These are phyloP conservation scores for Emydura subglobosa DNA, from an alignment of 2,113 vertebrate genomes.

Conservation along the genomic window DNA sequence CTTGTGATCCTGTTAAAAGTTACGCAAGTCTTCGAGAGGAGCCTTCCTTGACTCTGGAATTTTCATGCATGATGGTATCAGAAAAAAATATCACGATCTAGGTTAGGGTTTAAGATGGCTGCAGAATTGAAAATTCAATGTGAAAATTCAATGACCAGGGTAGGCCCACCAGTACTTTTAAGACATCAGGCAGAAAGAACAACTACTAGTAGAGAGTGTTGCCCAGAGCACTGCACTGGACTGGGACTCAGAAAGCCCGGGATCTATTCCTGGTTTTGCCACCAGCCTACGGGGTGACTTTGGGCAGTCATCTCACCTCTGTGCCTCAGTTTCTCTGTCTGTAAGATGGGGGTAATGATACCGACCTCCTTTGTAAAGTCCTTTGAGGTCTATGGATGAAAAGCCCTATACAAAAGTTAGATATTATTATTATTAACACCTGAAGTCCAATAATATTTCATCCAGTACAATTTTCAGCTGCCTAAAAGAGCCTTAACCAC, in stretches of 20 bases:
- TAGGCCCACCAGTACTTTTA: neutral
- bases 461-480: neutral
- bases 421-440: neutral
- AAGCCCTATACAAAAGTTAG: neutral
- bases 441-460: accelerated
- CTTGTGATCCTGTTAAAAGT: neutral
- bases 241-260: neutral
- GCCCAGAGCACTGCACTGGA: neutral
- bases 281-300: neutral
- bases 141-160: neutral
- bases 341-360: neutral
- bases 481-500: neutral
- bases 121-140: neutral
- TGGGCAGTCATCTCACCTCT: neutral
- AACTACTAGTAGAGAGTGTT: neutral
- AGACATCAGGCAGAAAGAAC: neutral
- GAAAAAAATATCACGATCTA: neutral
- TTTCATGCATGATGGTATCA: accelerated
- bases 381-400: neutral
- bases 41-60: accelerated
- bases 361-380: neutral
- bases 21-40: accelerated
- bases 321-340: neutral
- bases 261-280: neutral
- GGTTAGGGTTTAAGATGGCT: neutral